Evolutionary conservation across 2,797 vertebrate genomes (phyloP).

Genomic region (Diceros bicornis): DNA sequence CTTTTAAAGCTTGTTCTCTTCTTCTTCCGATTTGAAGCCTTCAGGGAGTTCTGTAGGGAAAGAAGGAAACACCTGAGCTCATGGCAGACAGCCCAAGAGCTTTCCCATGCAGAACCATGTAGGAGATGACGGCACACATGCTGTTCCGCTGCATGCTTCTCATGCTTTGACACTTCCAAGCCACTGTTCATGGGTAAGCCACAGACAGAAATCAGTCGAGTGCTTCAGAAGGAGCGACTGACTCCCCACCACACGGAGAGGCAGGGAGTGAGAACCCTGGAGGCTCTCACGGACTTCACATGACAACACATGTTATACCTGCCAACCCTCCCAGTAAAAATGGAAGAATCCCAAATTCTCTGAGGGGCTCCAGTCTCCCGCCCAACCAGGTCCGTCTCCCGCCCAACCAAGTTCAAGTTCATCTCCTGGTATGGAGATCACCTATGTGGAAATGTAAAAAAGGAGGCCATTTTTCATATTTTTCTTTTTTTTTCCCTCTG

Average conservation of each 20-base stretch:
- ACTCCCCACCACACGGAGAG: slow-evolving; percentile 88
- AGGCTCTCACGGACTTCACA: slow-evolving; percentile 92
- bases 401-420: slow-evolving; percentile 92
- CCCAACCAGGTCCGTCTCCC: slow-evolving; percentile 93
- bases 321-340: slow-evolving; percentile 93
- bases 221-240: slow-evolving; percentile 89
- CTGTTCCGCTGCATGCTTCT: slow-evolving; percentile 89
- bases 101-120: slow-evolving; percentile 88
- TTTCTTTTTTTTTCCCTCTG: slow-evolving; percentile 44
- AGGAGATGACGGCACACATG: slow-evolving; percentile 89
- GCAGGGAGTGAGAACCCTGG: slow-evolving; percentile 86
- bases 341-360: slow-evolving; percentile 93
- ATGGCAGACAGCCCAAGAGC: slow-evolving; percentile 69
- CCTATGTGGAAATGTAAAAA: slow-evolving; percentile 91
- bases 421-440: slow-evolving; percentile 91
- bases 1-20: slow-evolving; percentile 99
- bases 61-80: slow-evolving; percentile 73
- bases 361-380: slow-evolving; percentile 93
- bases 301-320: slow-evolving; percentile 93
- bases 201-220: slow-evolving; percentile 91
- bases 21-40: slow-evolving; percentile 97
- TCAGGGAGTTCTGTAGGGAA: slow-evolving; percentile 94
- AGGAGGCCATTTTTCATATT: slow-evolving; percentile 89
- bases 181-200: slow-evolving; percentile 92
- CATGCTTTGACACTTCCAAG: slow-evolving; percentile 92